Evolutionary conservation across 1,140 invertebrate genomes (phyloP).

Genomic region (Eulimnadia texana): DNA sequence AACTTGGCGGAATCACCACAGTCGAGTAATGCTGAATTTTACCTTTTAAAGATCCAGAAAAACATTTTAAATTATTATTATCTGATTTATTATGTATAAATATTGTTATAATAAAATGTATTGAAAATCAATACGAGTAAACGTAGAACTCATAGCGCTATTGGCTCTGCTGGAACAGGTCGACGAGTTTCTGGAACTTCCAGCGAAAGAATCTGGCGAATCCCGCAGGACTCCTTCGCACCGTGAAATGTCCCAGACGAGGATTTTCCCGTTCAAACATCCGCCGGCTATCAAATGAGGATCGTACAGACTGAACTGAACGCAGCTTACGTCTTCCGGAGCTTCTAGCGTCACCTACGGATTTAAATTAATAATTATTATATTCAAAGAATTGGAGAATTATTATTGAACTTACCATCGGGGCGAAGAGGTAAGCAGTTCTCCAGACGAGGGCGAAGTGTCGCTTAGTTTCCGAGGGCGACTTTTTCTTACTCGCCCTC

Average conservation of each 20-base stretch:
- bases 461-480: not conserved
- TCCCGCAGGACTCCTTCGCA: not conserved
- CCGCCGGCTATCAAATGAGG: slow-evolving; percentile 6
- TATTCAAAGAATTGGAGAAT: not conserved
- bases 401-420: not conserved
- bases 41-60: not conserved
- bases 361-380: not conserved
- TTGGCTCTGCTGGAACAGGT: not conserved
- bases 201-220: not conserved
- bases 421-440: not conserved
- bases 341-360: slow-evolving; percentile 12
- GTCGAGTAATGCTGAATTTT: not conserved
- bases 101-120: too few species aligned
- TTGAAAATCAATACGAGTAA: too few species aligned
- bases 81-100: too few species aligned
- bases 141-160: not conserved
- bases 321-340: slow-evolving; percentile 9
- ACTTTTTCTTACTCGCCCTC: not conserved
- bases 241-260: slow-evolving; percentile 11
- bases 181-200: not conserved
- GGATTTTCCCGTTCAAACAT: slow-evolving; percentile 11
- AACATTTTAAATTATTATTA: too few species aligned
- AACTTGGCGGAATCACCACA: not conserved
- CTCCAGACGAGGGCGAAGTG: not conserved
- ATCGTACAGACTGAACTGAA: slow-evolving; percentile 7